Base-by-base conservation (phyloP, 2,888 invertebrate genomes). In the Caenorhabditis sp. region DNA sequence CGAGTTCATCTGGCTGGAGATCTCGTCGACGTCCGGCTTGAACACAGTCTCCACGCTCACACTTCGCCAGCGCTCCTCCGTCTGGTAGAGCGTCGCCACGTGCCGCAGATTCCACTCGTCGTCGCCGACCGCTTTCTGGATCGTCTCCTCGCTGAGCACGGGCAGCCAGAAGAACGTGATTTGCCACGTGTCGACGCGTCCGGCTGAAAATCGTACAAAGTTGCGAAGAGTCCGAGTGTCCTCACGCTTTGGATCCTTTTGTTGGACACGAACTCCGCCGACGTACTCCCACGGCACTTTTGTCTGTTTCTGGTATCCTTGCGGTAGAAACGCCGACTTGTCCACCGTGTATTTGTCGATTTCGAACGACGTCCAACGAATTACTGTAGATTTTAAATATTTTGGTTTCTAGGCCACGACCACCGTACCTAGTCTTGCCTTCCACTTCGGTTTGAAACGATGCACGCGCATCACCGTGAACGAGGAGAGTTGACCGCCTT, bases 291-390 rank as follows among this genome's bases (percentile, higher is more conserved):
- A 81, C 17, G 77, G 68, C 15, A 81, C 78, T 32, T 68, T 74
- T 0, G 74, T 77, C 2, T 53, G 32, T 41, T 81, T 81, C 39
- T 81, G 81, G 45, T 81, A 81, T 5, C 79, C 77, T 37, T 81
- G 79, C 4, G 81, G 81, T 6, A 81, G 62, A 26, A 81, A 81
- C 0, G 81, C 71, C 17, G 50, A 41, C 27, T 50, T 71, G 35
- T 83, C 78, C 4, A 75, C 62, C 11, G 53, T 27, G 32, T 58
- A 66, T 5, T 78, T 80, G 11, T 74, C 76, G 24, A 83, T 66
- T 61, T 80, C 83, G 24, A 83, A 71, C 30, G 73, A 73, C 15
- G 79, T 77, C 78, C 81, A 81, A 5, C 80, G 77, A 27, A 83
- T 58, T 1, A 74, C 81, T 83, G 65, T 8, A 77, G 71, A 11